Conservation (phyloP, 2,113 vertebrate species). For the Gasterosteus aculeatus region DNA sequence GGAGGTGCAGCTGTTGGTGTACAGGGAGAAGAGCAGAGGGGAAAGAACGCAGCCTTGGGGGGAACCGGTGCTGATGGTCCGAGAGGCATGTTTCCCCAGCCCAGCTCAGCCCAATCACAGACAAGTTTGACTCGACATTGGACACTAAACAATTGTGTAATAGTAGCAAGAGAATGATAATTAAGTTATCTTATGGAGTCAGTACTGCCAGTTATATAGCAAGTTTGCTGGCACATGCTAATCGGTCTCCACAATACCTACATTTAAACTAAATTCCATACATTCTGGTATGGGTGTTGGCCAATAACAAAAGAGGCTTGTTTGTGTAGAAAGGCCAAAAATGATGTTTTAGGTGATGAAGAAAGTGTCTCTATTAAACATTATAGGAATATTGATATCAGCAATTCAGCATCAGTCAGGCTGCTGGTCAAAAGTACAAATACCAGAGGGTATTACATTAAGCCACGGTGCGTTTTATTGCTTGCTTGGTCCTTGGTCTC, state of each 20-base stretch:
- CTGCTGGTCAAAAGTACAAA: not conserved
- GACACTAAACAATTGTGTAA: not conserved
- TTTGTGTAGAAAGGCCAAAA: not conserved
- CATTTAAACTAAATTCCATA: not conserved
- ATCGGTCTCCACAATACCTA: not conserved
- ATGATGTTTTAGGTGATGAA: not conserved
- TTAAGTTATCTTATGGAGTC: not conserved
- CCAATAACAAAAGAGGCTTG: not conserved
- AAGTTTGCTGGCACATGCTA: not conserved
- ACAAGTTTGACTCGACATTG: not conserved
- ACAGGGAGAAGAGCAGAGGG: too few species aligned
- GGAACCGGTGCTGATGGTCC: too few species aligned
- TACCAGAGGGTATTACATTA: not conserved
- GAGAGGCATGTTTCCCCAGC: too few species aligned
- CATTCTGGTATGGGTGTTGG: not conserved
- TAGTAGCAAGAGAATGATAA: not conserved
- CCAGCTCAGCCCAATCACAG: too few species aligned
- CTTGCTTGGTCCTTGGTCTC: too few species aligned
- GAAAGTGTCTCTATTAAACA: not conserved
- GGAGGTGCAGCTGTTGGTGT: too few species aligned
- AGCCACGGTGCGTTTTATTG: not conserved
- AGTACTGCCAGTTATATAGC: not conserved
- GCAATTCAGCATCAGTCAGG: not conserved
- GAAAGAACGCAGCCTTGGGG: too few species aligned
- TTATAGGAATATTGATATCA: not conserved